A percentile compares a stretch with the other conserved stretches of the same genome.
phyloP scores from a whole-genome alignment of 2,888 invertebrate genomes.

The Rhagonycha lutea region DNA sequence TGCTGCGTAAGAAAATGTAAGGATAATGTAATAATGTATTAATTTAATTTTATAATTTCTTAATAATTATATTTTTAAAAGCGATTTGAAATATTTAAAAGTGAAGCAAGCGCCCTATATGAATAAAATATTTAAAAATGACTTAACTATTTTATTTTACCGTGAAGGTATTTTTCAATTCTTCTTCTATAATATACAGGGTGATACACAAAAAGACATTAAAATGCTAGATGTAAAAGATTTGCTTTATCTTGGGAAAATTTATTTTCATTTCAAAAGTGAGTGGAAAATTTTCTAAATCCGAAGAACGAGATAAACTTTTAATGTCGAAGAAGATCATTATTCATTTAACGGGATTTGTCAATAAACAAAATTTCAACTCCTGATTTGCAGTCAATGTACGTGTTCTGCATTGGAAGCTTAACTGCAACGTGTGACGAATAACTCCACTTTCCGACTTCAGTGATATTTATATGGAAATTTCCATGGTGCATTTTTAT shows the following conservation, averaged over 20 bases:
- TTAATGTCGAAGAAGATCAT: neutral
- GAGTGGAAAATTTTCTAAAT: neutral
- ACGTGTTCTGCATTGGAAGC: neutral
- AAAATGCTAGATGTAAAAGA: too few species aligned
- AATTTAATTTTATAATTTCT: too few species aligned
- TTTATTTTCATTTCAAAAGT: neutral
- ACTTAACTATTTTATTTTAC: too few species aligned
- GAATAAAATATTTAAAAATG: too few species aligned
- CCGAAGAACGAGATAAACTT: neutral
- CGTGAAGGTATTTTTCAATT: too few species aligned
- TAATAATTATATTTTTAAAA: neutral
- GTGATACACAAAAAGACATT: too few species aligned
- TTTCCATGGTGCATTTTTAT: neutral
- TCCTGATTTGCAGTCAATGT: neutral
- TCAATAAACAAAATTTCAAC: neutral
- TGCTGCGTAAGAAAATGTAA: neutral
- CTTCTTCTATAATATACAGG: too few species aligned
- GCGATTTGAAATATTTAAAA: neutral
- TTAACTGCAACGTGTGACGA: neutral
- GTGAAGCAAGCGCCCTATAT: neutral
- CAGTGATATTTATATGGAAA: neutral
- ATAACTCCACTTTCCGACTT: neutral
- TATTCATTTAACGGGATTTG: neutral
- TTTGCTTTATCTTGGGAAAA: neutral
- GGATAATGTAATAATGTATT: neutral